Evolutionary conservation across 2,888 invertebrate species (phyloP), one percentile per base, ranked within the genome.

Genomic region (Metopia argyrocephala): DNA sequence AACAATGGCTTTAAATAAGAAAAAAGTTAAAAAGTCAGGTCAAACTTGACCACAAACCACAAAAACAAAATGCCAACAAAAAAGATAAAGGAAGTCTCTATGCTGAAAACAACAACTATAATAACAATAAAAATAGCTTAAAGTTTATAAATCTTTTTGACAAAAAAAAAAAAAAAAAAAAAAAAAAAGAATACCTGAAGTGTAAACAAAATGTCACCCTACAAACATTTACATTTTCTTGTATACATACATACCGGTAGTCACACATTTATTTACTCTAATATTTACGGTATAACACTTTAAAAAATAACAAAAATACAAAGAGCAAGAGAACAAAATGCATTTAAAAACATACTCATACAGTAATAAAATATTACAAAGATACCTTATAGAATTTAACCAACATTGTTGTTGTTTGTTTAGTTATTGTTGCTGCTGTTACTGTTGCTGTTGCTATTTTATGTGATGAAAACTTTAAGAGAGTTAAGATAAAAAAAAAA

Each of bases 21-120:
- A 50, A 69, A 69, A 64, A 81, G 81, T 78, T 74, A 81, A 66
- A 76, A 81, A 81, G 81, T 70, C 78, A 81, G 78, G 81, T 74
- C 69, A 76, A 48, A 74, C 50, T 74, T 74, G 65, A 70, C 74
- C 56, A n/a, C n/a, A n/a, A 23, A 61, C 61, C 73, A 25, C 1
- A 50, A 45, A 56, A 45, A 48, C n/a, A 56, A n/a, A 20, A 27
- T 20, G 7, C 31, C 7, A 31, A 31, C 31, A 12, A 31, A 31
- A 0, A 31, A 31, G 9, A 31, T 9, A 5, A 31, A 28, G 21
- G n/a, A 18, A 48, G 5, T 20, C 54, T 56, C 12, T 31, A 31
- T 12, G 12, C 12, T 31, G 31, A 3, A 7, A 31, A 31, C 12
- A 31, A 62, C 18, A 56, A 21, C 5, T 7, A 48, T 48, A 62